Evolutionary conservation across 2,888 invertebrate genomes (phyloP), one percentile per base, ranked within the genome.

Genomic region (Aspidapion aeneum): DNA sequence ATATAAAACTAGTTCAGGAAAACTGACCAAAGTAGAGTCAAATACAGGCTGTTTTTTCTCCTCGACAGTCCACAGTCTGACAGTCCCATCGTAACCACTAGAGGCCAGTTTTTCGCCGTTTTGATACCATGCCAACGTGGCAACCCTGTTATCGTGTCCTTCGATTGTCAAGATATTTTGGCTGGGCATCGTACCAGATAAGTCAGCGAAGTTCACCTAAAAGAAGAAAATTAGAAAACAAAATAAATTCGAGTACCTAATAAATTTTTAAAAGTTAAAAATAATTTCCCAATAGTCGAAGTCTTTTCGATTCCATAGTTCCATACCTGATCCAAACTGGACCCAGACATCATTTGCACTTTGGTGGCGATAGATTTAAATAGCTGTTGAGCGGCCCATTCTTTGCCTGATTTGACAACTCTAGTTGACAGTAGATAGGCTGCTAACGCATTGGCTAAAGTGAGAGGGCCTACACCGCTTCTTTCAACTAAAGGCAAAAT

Each of bases 301-400:
- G n/a, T n/a, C n/a, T n/a, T n/a, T n/a, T n/a, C n/a, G n/a, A n/a
- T n/a, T n/a, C n/a, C n/a, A n/a, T n/a, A n/a, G n/a, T n/a, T n/a
- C n/a, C n/a, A n/a, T 9, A 66, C 70, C 56, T 77, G 76, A 59
- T 82, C 82, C n/a, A 75, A 67, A 49, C 60, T 69, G 0, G 64
- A 57, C 7, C 74, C 74, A 1, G 80, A 71, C 58, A 77, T 72
- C 60, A 79, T 78, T 75, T 75, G 80, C 63, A 73, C 73, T 70
- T 77, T 78, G 3, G 78, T 78, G 0, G 82, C 77, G 19, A 84
- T 72, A 60, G 80, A 82, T 69, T 80, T 79, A 72, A 85, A 85
- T 66, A 87, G 76, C 73, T 86, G 86, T 66, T 85, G 83, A 1
- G 84, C 81, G 0, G 87, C 85, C 87, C 87, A 87, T 72, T 86